Evolutionary conservation across 1,140 invertebrate species (phyloP).

Genomic region (Apis florea): DNA sequence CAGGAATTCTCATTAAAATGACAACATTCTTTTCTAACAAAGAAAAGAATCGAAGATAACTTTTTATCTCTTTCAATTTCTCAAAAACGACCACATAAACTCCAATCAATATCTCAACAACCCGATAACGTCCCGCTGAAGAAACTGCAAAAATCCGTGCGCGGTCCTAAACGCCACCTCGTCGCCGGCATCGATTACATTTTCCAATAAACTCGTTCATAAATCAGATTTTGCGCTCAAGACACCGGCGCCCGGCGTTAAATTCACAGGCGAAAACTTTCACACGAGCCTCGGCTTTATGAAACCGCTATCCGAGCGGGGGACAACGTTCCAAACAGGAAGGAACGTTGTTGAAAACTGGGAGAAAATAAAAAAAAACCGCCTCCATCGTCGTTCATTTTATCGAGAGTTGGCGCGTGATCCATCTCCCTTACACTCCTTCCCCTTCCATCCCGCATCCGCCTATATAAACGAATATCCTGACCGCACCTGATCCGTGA

Average conservation of each 20-base stretch:
- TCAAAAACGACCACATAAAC: too few species aligned
- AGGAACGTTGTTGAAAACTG: neutral
- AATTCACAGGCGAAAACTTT: slow-evolving; percentile 26
- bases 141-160: neutral
- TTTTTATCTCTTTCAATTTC: neutral
- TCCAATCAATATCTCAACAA: neutral
- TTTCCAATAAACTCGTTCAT: slow-evolving; percentile 34
- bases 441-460: neutral
- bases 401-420: slow-evolving; percentile 40
- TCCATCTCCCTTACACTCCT: slow-evolving; percentile 56
- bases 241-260: neutral
- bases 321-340: neutral
- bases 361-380: neutral
- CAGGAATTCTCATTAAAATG: neutral
- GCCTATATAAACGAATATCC: neutral
- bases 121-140: neutral
- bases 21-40: neutral
- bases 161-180: neutral
- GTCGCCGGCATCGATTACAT: slow-evolving; percentile 17
- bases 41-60: neutral
- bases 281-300: slow-evolving; percentile 8
- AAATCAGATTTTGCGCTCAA: slow-evolving; percentile 26
- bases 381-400: slow-evolving; percentile 34
- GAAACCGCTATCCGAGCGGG: slow-evolving; percentile 4
- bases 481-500: slow-evolving; percentile 2